A percentile compares a stretch with the other conserved stretches of the same genome.
phyloP scores from a whole-genome alignment of 2,888 invertebrate genomes.

The Pseudococcus longispinus region DNA sequence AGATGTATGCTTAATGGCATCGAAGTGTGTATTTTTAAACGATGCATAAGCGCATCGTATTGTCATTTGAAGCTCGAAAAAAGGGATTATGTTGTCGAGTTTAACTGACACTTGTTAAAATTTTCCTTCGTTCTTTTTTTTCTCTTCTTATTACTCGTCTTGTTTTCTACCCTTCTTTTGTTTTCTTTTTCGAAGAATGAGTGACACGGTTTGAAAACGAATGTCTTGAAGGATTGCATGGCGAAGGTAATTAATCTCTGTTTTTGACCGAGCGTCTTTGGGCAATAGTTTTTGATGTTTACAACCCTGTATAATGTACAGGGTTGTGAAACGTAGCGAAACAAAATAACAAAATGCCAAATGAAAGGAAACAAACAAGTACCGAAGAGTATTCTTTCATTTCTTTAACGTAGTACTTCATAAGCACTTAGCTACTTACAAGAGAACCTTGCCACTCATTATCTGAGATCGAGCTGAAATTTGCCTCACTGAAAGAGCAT shows the following conservation, averaged over 20 bases:
- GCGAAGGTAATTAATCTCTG: not conserved
- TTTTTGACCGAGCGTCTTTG: too few species aligned
- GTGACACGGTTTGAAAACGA: not conserved
- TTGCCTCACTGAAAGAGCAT: too few species aligned
- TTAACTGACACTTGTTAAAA: conserved; percentile 22
- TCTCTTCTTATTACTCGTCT: not conserved
- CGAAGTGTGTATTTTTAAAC: not conserved
- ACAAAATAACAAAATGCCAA: too few species aligned
- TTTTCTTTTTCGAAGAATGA: not conserved
- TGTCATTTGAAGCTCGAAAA: not conserved
- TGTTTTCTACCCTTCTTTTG: not conserved
- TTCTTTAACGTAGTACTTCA: too few species aligned
- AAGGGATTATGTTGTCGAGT: conserved; percentile 4
- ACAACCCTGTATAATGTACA: too few species aligned
- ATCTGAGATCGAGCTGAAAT: too few species aligned
- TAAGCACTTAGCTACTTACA: too few species aligned
- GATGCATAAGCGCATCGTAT: not conserved
- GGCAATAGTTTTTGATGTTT: too few species aligned
- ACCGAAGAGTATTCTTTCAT: too few species aligned
- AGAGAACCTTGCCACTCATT: too few species aligned
- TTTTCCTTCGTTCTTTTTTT: not conserved
- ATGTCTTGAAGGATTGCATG: not conserved
- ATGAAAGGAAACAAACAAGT: too few species aligned
- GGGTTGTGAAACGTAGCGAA: too few species aligned
- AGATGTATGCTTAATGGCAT: not conserved